Conservation (phyloP, 2,888 invertebrate genomes). For the Pocota personata region DNA sequence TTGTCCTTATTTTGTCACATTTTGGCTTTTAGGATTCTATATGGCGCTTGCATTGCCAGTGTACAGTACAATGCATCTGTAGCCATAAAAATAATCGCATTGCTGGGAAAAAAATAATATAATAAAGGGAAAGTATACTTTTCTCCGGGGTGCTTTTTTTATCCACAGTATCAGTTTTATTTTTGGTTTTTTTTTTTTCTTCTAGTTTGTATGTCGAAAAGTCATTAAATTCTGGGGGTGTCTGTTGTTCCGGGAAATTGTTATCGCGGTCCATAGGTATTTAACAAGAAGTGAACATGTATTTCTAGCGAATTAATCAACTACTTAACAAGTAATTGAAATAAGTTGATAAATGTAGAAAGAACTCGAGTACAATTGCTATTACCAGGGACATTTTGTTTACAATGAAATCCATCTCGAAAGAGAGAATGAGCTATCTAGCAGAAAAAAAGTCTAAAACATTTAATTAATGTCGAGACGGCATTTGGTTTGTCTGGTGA, state of each 20-base stretch:
- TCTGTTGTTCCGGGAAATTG: constrained; percentile 4
- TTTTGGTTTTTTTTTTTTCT: constrained; percentile 4
- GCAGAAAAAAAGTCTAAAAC: neutral
- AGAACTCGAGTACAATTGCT: neutral
- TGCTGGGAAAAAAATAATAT: constrained; percentile 14
- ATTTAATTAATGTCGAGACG: constrained; percentile 12
- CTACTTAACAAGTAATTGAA: neutral
- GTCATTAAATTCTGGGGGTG: constrained; percentile 26
- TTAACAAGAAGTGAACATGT: neutral
- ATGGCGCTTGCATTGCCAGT: neutral
- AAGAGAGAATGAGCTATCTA: neutral
- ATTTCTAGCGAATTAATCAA: neutral
- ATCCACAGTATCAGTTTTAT: neutral
- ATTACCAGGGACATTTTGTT: constrained; percentile 42
- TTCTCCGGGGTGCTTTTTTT: neutral
- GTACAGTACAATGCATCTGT: constrained; percentile 21
- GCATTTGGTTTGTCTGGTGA: neutral
- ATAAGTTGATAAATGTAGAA: neutral
- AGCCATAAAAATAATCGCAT: constrained; percentile 16
- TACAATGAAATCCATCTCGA: constrained; percentile 25
- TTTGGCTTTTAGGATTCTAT: constrained; percentile 27
- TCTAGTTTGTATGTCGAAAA: constrained; percentile 16
- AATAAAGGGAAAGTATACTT: constrained; percentile 13
- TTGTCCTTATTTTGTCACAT: constrained; percentile 41
- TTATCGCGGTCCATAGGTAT: constrained; percentile 19